A percentile compares a stretch with the other conserved stretches of the same genome.
Conservation (phyloP, 2,113 vertebrate genomes). For the Zeus faber region DNA sequence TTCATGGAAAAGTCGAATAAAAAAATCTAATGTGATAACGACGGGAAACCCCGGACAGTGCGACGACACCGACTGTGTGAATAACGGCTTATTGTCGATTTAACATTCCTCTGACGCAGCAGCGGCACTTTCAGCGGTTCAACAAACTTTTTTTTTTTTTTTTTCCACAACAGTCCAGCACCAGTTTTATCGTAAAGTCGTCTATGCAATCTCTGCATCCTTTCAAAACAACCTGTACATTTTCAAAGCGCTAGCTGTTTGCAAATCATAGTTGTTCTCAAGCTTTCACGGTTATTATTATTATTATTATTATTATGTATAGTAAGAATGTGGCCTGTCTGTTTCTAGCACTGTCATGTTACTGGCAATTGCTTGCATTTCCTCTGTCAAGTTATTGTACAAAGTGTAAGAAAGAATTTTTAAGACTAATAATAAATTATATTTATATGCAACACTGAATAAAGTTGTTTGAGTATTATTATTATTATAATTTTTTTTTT, state of each 20-base stretch:
- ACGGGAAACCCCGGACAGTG: no score
- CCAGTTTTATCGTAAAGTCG: conserved; percentile 74
- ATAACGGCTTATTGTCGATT: no score
- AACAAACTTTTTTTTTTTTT: conserved; percentile 35
- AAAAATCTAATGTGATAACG: conserved; percentile 17
- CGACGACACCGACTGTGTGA: conserved; percentile 32
- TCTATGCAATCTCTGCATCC: conserved; percentile 93
- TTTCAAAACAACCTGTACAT: conserved; percentile 77
- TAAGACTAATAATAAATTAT: conserved; percentile 99
- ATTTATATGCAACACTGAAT: conserved; percentile 97
- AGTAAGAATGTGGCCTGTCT: conserved; percentile 82
- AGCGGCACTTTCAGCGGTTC: conserved; percentile 26
- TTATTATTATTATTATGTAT: conserved; percentile 73
- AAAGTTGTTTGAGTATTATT: neutral
- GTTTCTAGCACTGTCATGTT: conserved; percentile 81
- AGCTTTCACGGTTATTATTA: conserved; percentile 32
- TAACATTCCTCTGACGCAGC: conserved; percentile 50
- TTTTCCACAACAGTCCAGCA: conserved; percentile 54
- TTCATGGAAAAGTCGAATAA: no score
- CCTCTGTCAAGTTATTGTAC: conserved; percentile 85
- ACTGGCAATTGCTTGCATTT: conserved; percentile 89
- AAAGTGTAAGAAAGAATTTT: conserved; percentile 99
- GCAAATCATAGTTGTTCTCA: conserved; percentile 58
- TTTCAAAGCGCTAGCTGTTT: conserved; percentile 75
- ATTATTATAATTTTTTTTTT: conserved; percentile 8